Percentiles rank a stretch among this genome's conserved stretches.
These are phyloP conservation scores for Tychaedon coryphoeus DNA, from an alignment of 2,113 vertebrate genomes.

Conservation along the genomic window DNA sequence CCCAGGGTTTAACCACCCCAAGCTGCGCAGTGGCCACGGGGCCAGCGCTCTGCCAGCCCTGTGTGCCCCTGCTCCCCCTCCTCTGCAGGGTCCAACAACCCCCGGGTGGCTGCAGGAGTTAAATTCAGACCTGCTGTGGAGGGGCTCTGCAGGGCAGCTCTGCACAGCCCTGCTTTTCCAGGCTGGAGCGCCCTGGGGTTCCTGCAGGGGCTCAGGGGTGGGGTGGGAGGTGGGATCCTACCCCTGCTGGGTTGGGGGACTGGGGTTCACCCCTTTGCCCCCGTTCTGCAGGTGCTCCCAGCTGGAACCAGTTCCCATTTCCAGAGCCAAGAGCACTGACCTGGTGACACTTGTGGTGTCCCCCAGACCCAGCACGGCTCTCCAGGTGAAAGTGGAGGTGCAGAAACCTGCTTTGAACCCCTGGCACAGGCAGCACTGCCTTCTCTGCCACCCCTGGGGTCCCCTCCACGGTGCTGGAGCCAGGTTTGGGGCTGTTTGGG, in stretches of 20 bases:
- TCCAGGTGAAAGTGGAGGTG: neutral
- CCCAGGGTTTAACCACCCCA: rapidly evolving
- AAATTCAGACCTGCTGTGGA: neutral
- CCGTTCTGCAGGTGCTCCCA: rapidly evolving
- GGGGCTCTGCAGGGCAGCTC: neutral
- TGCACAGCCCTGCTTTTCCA: too few species aligned
- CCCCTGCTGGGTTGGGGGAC: rapidly evolving
- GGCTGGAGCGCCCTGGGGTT: neutral
- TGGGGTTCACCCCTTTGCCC: neutral
- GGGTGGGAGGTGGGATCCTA: neutral
- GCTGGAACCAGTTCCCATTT: neutral
- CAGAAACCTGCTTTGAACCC: neutral
- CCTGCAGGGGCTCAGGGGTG: neutral
- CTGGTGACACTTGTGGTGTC: rapidly evolving
- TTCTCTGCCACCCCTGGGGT: neutral
- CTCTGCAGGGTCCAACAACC: neutral
- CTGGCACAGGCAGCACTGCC: neutral
- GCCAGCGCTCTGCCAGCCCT: neutral
- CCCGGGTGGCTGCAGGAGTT: neutral
- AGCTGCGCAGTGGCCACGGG: neutral
- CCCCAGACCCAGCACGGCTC: rapidly evolving
- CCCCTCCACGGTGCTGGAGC: neutral
- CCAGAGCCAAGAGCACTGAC: neutral
- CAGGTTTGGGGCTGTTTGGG: neutral
- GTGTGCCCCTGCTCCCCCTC: rapidly evolving